Evolutionary conservation across 2,797 vertebrate species (phyloP).

Genomic region (Myripristis jacobus): DNA sequence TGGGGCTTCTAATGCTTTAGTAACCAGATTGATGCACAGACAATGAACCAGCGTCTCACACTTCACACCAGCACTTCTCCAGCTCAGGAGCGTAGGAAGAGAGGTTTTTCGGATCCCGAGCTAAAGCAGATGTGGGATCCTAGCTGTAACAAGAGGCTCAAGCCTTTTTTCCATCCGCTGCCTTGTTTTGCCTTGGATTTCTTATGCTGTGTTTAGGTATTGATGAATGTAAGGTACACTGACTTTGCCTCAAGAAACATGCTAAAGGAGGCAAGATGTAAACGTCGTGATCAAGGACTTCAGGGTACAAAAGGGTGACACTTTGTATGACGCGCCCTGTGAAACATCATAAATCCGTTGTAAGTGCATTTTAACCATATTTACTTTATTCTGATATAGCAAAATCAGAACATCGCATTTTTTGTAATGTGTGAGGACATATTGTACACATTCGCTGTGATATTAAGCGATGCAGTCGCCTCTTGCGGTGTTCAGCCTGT

Average conservation of each 20-base stretch:
- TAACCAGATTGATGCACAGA: slow-evolving; percentile 18
- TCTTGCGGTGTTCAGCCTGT: background rate
- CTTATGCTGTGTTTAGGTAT: background rate
- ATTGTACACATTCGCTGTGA: background rate
- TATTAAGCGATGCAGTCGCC: background rate
- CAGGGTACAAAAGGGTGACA: slow-evolving; percentile 5
- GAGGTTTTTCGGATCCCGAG: background rate
- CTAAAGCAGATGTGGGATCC: no score
- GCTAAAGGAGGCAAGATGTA: background rate
- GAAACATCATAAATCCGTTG: background rate
- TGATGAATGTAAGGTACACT: slow-evolving; percentile 40
- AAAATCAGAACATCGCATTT: background rate
- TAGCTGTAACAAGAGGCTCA: background rate
- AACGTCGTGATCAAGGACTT: slow-evolving; percentile 5
- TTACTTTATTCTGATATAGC: background rate
- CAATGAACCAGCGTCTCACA: slow-evolving; percentile 2
- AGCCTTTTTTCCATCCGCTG: background rate
- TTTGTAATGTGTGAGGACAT: background rate
- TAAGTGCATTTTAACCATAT: background rate
- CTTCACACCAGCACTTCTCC: background rate
- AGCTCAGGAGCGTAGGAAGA: background rate
- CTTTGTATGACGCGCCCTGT: background rate
- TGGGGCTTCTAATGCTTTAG: slow-evolving; percentile 24
- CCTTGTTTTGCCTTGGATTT: background rate
- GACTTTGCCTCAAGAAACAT: background rate